Conservation (phyloP, 1,140 invertebrate species). For the Ruditapes philippinarum region DNA sequence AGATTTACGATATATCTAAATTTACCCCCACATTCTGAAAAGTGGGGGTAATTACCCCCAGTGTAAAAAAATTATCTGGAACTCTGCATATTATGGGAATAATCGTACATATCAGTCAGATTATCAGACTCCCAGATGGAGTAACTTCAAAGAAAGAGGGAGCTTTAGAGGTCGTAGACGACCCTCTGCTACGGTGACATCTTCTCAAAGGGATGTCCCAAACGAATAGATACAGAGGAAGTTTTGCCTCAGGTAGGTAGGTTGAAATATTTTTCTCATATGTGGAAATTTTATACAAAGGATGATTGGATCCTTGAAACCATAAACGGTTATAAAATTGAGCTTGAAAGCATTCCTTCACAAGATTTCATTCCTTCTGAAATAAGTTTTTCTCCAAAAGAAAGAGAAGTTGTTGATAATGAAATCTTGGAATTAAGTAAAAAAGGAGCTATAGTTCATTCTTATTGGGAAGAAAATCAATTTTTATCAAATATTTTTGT, state of each 20-base stretch:
- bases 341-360: neutral
- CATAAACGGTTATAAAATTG: conserved; percentile 42
- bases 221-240: neutral
- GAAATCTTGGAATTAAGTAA: conserved; percentile 40
- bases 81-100: neutral
- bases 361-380: conserved; percentile 20
- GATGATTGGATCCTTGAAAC: conserved; percentile 45
- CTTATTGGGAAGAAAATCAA: neutral
- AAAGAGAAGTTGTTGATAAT: conserved; percentile 16
- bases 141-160: neutral
- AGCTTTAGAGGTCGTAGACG: neutral
- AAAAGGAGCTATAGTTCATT: conserved; percentile 46
- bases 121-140: neutral
- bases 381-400: conserved; percentile 17
- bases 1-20: no score
- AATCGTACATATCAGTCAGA: neutral
- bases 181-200: neutral
- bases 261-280: neutral
- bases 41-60: neutral
- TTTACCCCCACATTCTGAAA: neutral
- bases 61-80: no score
- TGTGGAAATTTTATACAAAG: conserved; percentile 24
- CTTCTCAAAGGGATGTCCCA: neutral
- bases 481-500: conserved; percentile 72
- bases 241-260: neutral